Evolutionary conservation across 2,888 invertebrate species (phyloP).

Genomic region (Cordilura impudica): DNA sequence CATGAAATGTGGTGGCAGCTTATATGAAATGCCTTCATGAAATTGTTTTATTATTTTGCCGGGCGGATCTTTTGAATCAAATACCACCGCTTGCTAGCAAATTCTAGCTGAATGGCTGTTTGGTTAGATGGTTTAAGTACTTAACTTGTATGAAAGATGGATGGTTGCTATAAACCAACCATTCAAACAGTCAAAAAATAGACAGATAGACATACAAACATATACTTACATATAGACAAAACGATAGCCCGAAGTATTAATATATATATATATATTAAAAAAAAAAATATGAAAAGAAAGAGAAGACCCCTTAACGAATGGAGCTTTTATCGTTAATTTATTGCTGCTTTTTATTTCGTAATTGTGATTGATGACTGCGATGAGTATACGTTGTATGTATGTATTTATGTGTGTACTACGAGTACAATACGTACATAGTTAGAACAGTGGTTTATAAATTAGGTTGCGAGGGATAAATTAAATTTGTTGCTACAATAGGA

Average conservation of each 20-base stretch:
- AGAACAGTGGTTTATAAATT: conserved; percentile 55
- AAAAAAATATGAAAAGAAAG: conserved; percentile 66
- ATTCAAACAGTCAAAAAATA: conserved; percentile 50
- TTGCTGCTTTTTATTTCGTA: conserved; percentile 74
- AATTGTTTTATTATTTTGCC: conserved; percentile 20
- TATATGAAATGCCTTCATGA: conserved; percentile 41
- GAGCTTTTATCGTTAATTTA: conserved; percentile 74
- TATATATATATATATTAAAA: conserved; percentile 52
- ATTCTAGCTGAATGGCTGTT: conserved; percentile 1
- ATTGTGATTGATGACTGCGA: conserved; percentile 76
- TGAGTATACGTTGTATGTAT: conserved; percentile 68
- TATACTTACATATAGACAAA: conserved; percentile 37
- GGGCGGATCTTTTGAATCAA: conserved; percentile 57
- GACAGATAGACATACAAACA: conserved; percentile 30
- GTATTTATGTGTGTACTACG: too few species aligned
- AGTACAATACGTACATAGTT: conserved; percentile 16
- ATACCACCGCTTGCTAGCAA: conserved; percentile 43
- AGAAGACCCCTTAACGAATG: conserved; percentile 62
- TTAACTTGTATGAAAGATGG: conserved; percentile 48
- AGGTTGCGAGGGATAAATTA: too few species aligned
- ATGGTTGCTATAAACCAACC: conserved; percentile 38
- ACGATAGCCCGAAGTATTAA: conserved; percentile 30
- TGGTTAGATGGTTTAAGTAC: conserved; percentile 48
- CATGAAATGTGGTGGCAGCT: conserved; percentile 60
- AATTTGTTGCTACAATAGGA: too few species aligned